Evolutionary conservation across 1,140 invertebrate species (phyloP).

Genomic region (Cotesia vestalis): DNA sequence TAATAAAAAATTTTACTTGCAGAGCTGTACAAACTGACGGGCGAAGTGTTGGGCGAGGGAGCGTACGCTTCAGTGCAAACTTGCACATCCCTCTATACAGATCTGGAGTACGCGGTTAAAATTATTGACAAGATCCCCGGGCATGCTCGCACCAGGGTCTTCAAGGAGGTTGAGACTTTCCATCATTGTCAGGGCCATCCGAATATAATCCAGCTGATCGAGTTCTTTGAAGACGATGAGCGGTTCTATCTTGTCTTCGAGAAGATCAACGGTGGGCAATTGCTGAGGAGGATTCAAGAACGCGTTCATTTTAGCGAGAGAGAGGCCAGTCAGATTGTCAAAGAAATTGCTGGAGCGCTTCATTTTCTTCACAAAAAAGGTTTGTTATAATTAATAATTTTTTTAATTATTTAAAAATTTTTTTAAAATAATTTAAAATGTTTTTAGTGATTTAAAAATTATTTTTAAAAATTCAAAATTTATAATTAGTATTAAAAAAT

Average conservation of each 20-base stretch:
- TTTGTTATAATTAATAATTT: slow-evolving; percentile 36
- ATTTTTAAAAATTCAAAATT: too few relatives aligned
- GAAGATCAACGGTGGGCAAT: slow-evolving; percentile 92
- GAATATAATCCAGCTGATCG: slow-evolving; percentile 96
- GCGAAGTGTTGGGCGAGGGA: slow-evolving; percentile 94
- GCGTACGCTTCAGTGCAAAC: slow-evolving; percentile 96
- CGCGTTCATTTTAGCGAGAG: slow-evolving; percentile 92
- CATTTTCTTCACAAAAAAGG: slow-evolving; percentile 95
- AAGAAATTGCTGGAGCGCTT: slow-evolving; percentile 92
- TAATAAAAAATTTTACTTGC: slow-evolving; percentile 47
- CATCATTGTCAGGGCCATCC: slow-evolving; percentile 96
- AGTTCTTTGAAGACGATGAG: slow-evolving; percentile 97
- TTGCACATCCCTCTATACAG: slow-evolving; percentile 89
- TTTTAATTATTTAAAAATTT: too few relatives aligned
- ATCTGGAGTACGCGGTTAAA: slow-evolving; percentile 96
- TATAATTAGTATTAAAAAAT: too few relatives aligned
- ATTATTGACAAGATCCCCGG: slow-evolving; percentile 95
- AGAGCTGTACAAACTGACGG: slow-evolving; percentile 95
- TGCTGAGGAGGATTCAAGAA: slow-evolving; percentile 92
- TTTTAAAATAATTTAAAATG: too few relatives aligned
- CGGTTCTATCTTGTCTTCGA: slow-evolving; percentile 98
- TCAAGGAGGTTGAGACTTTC: slow-evolving; percentile 98
- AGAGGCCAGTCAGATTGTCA: slow-evolving; percentile 92
- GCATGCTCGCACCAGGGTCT: slow-evolving; percentile 90
- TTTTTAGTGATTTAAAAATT: too few relatives aligned